Evolutionary conservation across 2,797 vertebrate species (phyloP).

Genomic region (Liparis tanakae): DNA sequence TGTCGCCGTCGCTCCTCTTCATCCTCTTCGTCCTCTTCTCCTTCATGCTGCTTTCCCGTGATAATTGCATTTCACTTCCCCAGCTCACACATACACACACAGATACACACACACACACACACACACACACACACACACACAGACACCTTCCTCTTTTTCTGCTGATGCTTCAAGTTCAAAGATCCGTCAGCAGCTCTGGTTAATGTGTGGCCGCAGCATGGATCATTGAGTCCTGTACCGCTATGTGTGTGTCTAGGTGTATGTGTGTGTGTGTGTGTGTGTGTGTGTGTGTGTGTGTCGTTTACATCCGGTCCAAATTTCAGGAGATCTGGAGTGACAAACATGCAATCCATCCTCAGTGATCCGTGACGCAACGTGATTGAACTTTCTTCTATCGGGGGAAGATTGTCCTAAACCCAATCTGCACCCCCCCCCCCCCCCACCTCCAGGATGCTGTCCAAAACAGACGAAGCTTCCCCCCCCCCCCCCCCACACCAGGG

Average conservation of each 20-base stretch:
- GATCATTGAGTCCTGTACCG: conserved; percentile 41
- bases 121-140: neutral
- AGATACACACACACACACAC: too few species aligned
- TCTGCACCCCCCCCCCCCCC: conserved; percentile 15
- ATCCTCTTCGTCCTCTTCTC: conserved; percentile 13
- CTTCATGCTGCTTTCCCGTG: conserved; percentile 6
- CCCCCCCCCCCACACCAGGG: conserved; percentile 36
- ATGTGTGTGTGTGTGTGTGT: neutral
- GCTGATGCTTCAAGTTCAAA: conserved; percentile 71
- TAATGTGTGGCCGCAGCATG: conserved; percentile 67
- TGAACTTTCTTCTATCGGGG: conserved; percentile 36
- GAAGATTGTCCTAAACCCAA: conserved; percentile 59
- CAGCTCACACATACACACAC: neutral
- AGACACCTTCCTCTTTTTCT: conserved; percentile 30
- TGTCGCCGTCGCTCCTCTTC: conserved; percentile 4
- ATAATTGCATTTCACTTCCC: conserved; percentile 2
- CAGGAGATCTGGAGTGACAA: conserved; percentile 13
- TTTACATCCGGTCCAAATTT: conserved; percentile 23
- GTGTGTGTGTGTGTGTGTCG: conserved; percentile 2
- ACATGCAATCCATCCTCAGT: neutral
- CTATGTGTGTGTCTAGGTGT: neutral
- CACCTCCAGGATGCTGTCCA: conserved; percentile 40
- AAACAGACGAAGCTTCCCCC: conserved; percentile 24
- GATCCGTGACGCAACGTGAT: conserved; percentile 6
- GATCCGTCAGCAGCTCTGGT: conserved; percentile 55